A percentile compares a stretch with the other conserved stretches of the same genome.
These are phyloP conservation scores for Phymanthus crucifer DNA, from an alignment of 92 coral and sea anemone genomes.

Conservation along the genomic window DNA sequence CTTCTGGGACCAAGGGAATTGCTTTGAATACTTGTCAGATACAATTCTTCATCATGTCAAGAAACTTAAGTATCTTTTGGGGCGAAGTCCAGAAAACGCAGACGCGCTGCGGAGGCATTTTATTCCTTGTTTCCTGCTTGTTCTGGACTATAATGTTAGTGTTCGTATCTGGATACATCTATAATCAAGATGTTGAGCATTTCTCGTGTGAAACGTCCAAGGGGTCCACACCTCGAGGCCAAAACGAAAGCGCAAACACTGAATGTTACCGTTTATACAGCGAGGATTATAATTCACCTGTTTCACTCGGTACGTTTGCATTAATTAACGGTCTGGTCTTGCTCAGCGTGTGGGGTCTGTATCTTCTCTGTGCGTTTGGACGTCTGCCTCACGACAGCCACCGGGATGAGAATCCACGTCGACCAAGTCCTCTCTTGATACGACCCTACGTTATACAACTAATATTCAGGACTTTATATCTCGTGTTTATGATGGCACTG, in stretches of 20 bases:
- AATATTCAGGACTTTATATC: slow-evolving; percentile 32
- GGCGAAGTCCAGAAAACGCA: slow-evolving; percentile 40
- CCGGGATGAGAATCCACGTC: slow-evolving; percentile 39
- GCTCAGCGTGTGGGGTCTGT: slow-evolving; percentile 22
- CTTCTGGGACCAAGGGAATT: too few relatives aligned
- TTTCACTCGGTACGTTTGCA: slow-evolving; percentile 29
- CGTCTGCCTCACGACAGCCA: slow-evolving; percentile 47
- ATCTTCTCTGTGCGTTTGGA: slow-evolving; percentile 48
- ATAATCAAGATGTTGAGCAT: slow-evolving; percentile 19
- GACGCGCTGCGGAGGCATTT: slow-evolving; percentile 39
- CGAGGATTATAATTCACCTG: slow-evolving; percentile 18
- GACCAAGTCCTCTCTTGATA: slow-evolving; percentile 32
- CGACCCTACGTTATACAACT: slow-evolving; percentile 32
- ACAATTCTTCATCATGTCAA: slow-evolving; percentile 19
- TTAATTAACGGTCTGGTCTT: slow-evolving; percentile 35
- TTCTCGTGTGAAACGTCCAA: slow-evolving; percentile 25
- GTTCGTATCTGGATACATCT: slow-evolving; percentile 28
- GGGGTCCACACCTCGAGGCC: not conserved
- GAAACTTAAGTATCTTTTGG: slow-evolving; percentile 1
- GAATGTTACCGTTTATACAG: slow-evolving; percentile 28
- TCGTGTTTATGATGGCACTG: slow-evolving; percentile 43
- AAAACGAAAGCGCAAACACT: slow-evolving; percentile 1
- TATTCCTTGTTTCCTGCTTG: slow-evolving; percentile 24
- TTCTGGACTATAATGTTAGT: slow-evolving; percentile 29
- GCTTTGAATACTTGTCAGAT: not conserved